A percentile compares a stretch with the other conserved stretches of the same genome.
Conservation (phyloP, 2,888 invertebrate genomes). For the Sminthurinus aureus region DNA sequence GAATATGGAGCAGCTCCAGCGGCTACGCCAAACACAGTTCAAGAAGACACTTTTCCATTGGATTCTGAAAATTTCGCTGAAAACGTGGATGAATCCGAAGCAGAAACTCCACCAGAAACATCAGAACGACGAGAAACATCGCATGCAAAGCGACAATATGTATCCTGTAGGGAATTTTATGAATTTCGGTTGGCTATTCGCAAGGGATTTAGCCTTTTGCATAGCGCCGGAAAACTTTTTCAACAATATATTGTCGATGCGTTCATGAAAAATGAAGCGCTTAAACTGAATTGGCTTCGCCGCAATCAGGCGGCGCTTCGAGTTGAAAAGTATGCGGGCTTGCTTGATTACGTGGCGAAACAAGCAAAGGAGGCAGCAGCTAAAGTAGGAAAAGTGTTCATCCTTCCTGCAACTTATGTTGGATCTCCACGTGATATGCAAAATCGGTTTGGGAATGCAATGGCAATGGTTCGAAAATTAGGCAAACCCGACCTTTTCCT, state of each 20-base stretch:
- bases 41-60: too few relatives aligned
- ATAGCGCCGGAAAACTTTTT: constrained; percentile 50
- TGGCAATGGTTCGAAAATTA: constrained; percentile 24
- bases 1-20: too few relatives aligned
- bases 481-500: constrained; percentile 33
- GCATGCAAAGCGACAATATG: too few relatives aligned
- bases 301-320: constrained; percentile 56
- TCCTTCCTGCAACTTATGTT: constrained; percentile 58
- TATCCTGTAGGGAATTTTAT: too few relatives aligned
- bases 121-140: too few relatives aligned
- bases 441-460: constrained; percentile 24
- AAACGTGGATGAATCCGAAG: too few relatives aligned
- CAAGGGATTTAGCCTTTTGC: constrained; percentile 54
- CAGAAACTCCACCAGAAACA: too few relatives aligned
- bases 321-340: constrained; percentile 54
- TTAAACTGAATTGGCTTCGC: constrained; percentile 53
- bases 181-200: constrained; percentile 43
- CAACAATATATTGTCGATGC: constrained; percentile 60
- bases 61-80: too few relatives aligned
- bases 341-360: constrained; percentile 49
- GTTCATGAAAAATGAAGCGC: constrained; percentile 57
- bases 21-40: too few relatives aligned
- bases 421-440: constrained; percentile 58
- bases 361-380: background rate
- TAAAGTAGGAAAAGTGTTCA: constrained; percentile 31